A percentile compares a stretch with the other conserved stretches of the same genome.
These are phyloP conservation scores for Leptinotarsa defecta DNA, from an alignment of 1,140 invertebrate species.

Conservation along the genomic window DNA sequence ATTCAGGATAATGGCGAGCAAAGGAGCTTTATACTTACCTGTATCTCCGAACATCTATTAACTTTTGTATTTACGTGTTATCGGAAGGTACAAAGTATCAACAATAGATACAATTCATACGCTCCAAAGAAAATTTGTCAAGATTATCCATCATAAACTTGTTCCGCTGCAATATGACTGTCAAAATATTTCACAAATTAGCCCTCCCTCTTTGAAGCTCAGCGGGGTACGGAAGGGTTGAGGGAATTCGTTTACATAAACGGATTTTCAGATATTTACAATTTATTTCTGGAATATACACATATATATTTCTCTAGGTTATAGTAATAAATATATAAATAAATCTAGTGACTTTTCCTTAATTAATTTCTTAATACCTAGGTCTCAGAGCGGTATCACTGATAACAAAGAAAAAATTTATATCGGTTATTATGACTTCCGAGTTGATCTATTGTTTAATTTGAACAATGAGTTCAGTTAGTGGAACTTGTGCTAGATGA, in stretches of 20 bases:
- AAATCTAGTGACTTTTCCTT: constrained; percentile 8
- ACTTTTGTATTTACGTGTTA: neutral
- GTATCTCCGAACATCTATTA: neutral
- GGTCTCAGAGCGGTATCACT: no score
- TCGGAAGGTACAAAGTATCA: neutral
- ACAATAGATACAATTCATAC: neutral
- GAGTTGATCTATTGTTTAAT: no score
- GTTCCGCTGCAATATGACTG: constrained; percentile 19
- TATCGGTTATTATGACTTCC: no score
- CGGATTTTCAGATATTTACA: constrained; percentile 15
- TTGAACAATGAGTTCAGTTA: no score
- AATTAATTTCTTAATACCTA: neutral
- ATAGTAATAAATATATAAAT: constrained; percentile 2
- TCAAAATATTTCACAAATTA: constrained; percentile 32
- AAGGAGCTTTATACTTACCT: neutral
- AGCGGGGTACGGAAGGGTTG: constrained; percentile 19
- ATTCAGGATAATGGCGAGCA: neutral
- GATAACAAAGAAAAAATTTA: no score
- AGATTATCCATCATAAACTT: constrained; percentile 35
- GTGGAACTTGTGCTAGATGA: no score
- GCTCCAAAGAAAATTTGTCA: constrained; percentile 20
- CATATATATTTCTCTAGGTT: neutral
- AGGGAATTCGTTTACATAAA: constrained; percentile 7
- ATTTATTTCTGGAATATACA: constrained; percentile 16
- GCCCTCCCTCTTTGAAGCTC: neutral